Base-by-base conservation (phyloP, 2,797 vertebrate genomes). In the Propithecus deckenii region DNA sequence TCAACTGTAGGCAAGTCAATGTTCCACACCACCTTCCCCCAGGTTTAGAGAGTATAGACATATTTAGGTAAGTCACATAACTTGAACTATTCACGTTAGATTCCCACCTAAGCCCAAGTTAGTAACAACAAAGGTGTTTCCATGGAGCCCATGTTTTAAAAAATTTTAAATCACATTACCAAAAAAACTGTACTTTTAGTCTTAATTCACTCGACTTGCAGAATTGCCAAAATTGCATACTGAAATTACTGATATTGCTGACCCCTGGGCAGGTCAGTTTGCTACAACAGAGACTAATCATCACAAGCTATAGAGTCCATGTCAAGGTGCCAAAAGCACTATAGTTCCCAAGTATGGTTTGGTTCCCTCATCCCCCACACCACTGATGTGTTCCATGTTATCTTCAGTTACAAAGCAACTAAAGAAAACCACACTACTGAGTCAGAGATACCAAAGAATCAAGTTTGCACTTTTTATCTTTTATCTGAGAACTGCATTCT, bases 401-500 rank as follows among this genome's bases (percentile, higher is more conserved):
- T 98, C 98, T 98, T 98, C 92, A 0, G 93, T 96, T 98, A 99
- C 98, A 98, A 95, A 88, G 0, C 96, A 98, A 96, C 97, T 97
- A 97, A 97, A 98, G 97, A 97, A 98, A 98, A 93, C 97, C 98
- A 98, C 98, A 98, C 97, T 97, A 98, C 97, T 98, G 92, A 98
- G 98, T 97, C 86, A 4, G 95, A 98, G 38, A 97, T 59, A 98
- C 98, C 97, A 97, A 98, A 98, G 97, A 98, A 98, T 98, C 98
- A 98, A 98, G 98, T 99, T 98, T 99, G 98, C 95, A 98, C 98
- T 95, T 92, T 98, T 98, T 41, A 89, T 80, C 98, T 98, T 98
- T 98, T 41, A 89, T 80, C 98, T 98, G 97, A 98, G 98, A 98
- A 95, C 94, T 98, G 97, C 98, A 97, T 96, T 98, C 94, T 98